phyloP scores from a whole-genome alignment of 2,113 vertebrate genomes.

The Neopipo cinnamomea region DNA sequence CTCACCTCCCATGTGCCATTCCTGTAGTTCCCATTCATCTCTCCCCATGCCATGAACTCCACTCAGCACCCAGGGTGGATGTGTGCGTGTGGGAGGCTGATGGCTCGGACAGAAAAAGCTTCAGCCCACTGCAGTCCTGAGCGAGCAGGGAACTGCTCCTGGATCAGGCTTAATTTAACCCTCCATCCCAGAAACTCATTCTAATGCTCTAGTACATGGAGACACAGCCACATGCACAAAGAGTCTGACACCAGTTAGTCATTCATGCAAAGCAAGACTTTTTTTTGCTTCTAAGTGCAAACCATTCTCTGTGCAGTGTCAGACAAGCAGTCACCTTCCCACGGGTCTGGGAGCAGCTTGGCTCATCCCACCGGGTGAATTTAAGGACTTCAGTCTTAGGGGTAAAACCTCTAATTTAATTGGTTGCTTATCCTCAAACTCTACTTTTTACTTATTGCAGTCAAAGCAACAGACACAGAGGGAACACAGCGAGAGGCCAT shows the following conservation, averaged over 20 bases:
- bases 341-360: not conserved
- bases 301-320: not conserved
- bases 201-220: not conserved
- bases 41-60: not conserved
- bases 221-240: not conserved
- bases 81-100: not conserved
- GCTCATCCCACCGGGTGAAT: fast-evolving
- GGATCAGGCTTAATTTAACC: not conserved
- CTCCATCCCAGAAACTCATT: not conserved
- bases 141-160: not conserved
- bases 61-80: not conserved
- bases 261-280: not conserved
- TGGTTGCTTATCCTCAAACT: not conserved
- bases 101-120: not conserved
- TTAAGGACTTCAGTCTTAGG: not conserved
- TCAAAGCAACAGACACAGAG: not conserved
- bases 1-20: not conserved
- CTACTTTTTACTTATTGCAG: not conserved
- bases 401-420: not conserved
- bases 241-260: not conserved
- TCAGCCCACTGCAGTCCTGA: not conserved
- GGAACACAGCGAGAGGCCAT: not conserved
- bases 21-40: not conserved
- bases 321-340: not conserved
- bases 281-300: not conserved